Base-by-base conservation (phyloP, 2,888 invertebrate genomes). In the Choristoneura rosaceana region DNA sequence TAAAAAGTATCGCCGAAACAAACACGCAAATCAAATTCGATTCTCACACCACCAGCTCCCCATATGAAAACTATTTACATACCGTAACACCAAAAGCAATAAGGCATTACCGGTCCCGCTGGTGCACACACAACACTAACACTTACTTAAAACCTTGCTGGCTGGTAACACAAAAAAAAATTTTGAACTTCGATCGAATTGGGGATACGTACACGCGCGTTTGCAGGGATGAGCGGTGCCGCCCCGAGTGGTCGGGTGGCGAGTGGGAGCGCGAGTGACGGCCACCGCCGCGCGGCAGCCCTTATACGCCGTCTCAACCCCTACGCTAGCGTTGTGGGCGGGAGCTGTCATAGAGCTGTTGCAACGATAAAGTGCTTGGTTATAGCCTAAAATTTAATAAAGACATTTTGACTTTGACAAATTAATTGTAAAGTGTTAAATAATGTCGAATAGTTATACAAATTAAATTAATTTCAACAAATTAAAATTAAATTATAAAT, bases 141-240 rank as follows among this genome's bases (percentile, higher is more conserved):
- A 73, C 73, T 73, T 73, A 73, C 73, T 69, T 73, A 58, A 68
- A 69, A 73, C 63, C 64, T 43, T 64, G 68, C 33, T 43, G 67
- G 43, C 64, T 66, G 73, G 47, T 55, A 17, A 70, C 63, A 68
- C 63, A 17, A 63, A 41, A 50, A 43, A 52, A 66, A 34, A 78
- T 76, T 74, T 67, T 33, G 17, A 68, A 74, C 75, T 79, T 81
- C 47, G 68, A 76, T 77, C 74, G 71, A 78, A 79, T 73, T 66
- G 50, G 73, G 25, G 79, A 89, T 92, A 93, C 92, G 82, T 92
- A 92, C 92, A 90, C 91, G 89, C 91, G 92, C 91, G 91, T 87
- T 90, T 79, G 84, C 82, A 77, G 82, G 73, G 78, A 33, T 62
- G 79, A 77, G 82, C 78, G 82, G 78, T 76, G 89, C 87, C 84